Evolutionary conservation across 2,797 vertebrate species (phyloP), one percentile per base, ranked within the genome.

Genomic region (Lepilemur septentrionalis): DNA sequence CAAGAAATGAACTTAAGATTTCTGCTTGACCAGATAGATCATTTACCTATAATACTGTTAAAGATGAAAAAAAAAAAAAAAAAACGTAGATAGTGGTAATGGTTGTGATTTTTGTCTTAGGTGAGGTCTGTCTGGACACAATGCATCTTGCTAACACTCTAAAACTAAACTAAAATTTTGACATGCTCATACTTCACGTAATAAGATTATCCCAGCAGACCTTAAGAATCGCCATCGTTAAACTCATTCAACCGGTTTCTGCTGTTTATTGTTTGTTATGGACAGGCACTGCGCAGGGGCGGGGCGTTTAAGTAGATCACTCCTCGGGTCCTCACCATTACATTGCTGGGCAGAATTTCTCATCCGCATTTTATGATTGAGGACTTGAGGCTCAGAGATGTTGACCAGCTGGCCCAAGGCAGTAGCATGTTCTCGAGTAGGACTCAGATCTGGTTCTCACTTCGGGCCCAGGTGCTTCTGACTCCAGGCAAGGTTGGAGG

Each of bases 1-100:
- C 59, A 90, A 88, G 76, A 92, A 69, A 92, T 70, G 30, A 90
- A 91, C 76, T 73, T 52, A 35, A 80, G 67, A 78, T 81, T 95
- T 89, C 35, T 28, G 28, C 13, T 69, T 50, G n/a, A 65, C 25
- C 50, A 78, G 23, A 55, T 65, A 78, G 23, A 55, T 65, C 41
- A 50, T 30, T 14, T 89, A 69, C n/a, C 59, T 90, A 6, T 28
- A 52, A 5, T 50, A 75, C 52, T 41, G 2, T 65, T 65, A 65
- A 65, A n/a, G 5, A 41, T 72, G 81, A 48, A 57, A 35, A 70
- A 96, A 59, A 38, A 96, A 59, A 38, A 43, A n/a, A 48, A 12
- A n/a, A 72, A 89, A 55, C 4, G 38, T 30, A 92, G 55, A 3
- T 20, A 25, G 15, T 67, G 18, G 38, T 81, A n/a, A 23, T 70